Base-by-base conservation (phyloP, 2,888 invertebrate species). In the Poecilobothrus nobilitatus region DNA sequence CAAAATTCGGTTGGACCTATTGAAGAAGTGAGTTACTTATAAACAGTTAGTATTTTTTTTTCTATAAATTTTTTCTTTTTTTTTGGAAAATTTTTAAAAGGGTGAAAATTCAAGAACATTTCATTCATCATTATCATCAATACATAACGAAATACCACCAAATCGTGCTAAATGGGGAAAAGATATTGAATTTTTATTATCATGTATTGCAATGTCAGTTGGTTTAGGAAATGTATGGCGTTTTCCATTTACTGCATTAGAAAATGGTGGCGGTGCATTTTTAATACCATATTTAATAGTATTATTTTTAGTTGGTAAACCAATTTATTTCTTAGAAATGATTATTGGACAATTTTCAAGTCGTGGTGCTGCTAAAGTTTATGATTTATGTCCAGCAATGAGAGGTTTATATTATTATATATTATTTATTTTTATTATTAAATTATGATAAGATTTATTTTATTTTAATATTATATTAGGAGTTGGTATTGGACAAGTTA, bases 291-390 rank as follows among this genome's bases (percentile, higher is more conserved):
- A 89, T 75, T 79, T 89, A 67, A 84, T 88, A 70, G 85, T 89
- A 12, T 78, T 89, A 67, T 81, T 88, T 68, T 76, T 89, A 68
- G 84, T 89, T 68, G 89, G 89, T 67, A 84, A 88, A 73, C 89
- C 89, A 1, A 83, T 91, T 74, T 90, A 91, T 76, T 89, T 88
- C 76, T 80, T 91, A 80, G 91, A 91, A 81, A 87, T 89, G 82
- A 82, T 87, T 8, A 81, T 91, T 65, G 91, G 91, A 2, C 91
- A 91, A 78, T 91, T 90, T 78, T 86, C 87, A 37, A 87, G 88
- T 72, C 84, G 85, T 72, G 90, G 91, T 15, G 88, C 88, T 70
- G 87, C 89, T 20, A 88, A 88, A 75, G 86, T 89, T 20, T 85
- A 81, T 75, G 89, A 89, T 73, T 81, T 89, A 73, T 85, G 86